These are phyloP conservation scores for Ivindomyrus marchei DNA, from an alignment of 2,113 vertebrate genomes.

Conservation along the genomic window DNA sequence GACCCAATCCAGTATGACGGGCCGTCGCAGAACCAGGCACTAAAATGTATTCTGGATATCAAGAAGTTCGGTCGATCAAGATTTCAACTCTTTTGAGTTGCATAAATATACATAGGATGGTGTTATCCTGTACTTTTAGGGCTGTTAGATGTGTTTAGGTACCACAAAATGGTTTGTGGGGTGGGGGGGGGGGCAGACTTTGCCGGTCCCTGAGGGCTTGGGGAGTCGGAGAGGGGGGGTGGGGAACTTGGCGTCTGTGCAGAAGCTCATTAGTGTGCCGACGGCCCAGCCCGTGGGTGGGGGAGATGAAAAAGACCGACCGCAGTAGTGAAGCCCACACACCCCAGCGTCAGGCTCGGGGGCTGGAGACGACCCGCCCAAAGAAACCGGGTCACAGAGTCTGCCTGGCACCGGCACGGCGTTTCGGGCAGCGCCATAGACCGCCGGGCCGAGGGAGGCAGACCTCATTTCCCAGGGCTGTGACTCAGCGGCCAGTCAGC, in stretches of 20 bases:
- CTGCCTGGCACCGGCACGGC: background rate
- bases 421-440: background rate
- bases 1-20: background rate
- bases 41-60: background rate
- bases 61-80: background rate
- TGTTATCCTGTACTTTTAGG: background rate
- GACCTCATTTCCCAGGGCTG: background rate
- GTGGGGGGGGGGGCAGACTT: background rate
- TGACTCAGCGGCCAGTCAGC: background rate
- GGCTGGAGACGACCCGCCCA: background rate
- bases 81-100: background rate
- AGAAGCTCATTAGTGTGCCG: background rate
- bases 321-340: background rate
- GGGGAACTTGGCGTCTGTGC: background rate
- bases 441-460: background rate
- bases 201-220: background rate
- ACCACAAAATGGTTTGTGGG: background rate
- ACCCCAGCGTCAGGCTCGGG: background rate
- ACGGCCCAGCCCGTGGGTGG: too few species aligned
- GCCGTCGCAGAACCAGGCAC: background rate
- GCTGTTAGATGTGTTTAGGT: background rate
- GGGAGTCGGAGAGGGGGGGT: background rate
- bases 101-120: background rate
- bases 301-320: background rate
- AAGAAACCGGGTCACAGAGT: background rate